A percentile compares a stretch with the other conserved stretches of the same genome.
Conservation (phyloP, 1,140 invertebrate genomes). For the Hestina assimilis region DNA sequence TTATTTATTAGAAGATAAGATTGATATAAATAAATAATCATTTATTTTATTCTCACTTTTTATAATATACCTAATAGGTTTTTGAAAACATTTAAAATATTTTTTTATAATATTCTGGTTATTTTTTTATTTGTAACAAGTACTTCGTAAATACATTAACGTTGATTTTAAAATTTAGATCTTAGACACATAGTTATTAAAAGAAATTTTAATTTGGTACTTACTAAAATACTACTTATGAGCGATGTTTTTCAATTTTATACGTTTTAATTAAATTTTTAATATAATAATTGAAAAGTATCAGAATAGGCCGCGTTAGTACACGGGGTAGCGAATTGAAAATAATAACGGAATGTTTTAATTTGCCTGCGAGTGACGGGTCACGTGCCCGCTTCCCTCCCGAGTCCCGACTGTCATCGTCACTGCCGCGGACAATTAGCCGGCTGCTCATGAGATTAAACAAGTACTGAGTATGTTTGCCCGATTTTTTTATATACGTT, state of each 20-base stretch:
- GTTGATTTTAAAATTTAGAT: too few relatives aligned
- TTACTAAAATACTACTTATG: too few relatives aligned
- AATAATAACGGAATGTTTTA: constrained; percentile 77
- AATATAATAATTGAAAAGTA: background rate
- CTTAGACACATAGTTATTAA: too few relatives aligned
- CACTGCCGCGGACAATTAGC: constrained; percentile 73
- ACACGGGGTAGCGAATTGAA: constrained; percentile 55
- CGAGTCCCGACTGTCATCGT: constrained; percentile 57
- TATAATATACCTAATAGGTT: background rate
- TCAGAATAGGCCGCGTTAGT: constrained; percentile 15
- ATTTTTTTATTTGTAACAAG: too few relatives aligned
- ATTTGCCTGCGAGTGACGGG: constrained; percentile 76
- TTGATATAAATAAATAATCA: background rate
- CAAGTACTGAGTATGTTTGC: constrained; percentile 56
- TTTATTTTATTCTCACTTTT: background rate
- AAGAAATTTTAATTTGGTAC: too few relatives aligned
- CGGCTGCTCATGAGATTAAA: constrained; percentile 72
- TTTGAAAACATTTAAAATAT: too few relatives aligned
- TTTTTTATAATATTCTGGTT: too few relatives aligned
- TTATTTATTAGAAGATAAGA: constrained; percentile 13
- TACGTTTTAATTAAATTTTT: background rate
- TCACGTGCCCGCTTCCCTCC: constrained; percentile 60
- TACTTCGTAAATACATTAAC: too few relatives aligned
- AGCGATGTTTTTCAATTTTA: background rate
- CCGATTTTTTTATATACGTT: constrained; percentile 47